Evolutionary conservation across 2,888 invertebrate species (phyloP).

Genomic region (Amiota mariae): DNA sequence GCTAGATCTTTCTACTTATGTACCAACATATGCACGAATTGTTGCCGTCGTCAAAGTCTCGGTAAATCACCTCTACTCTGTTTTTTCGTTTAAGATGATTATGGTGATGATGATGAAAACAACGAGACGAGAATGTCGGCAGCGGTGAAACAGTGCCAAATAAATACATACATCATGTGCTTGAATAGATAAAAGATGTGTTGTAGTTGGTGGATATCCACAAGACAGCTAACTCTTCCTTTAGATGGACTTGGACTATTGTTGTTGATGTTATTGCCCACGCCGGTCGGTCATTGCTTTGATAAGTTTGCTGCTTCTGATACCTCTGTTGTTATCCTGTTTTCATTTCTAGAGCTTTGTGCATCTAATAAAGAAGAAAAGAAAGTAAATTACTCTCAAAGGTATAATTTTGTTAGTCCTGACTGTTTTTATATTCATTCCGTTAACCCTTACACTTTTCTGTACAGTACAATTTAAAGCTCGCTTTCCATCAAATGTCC

Average conservation of each 20-base stretch:
- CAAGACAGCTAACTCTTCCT: neutral
- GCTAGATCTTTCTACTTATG: conserved; percentile 33
- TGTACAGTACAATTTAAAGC: too few relatives aligned
- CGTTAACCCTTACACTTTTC: too few relatives aligned
- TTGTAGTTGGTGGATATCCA: neutral
- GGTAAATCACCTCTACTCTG: conserved; percentile 60
- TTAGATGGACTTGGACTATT: conserved; percentile 1
- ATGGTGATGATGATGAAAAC: neutral
- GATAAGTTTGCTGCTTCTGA: neutral
- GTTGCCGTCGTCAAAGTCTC: conserved; percentile 61
- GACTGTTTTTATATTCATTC: conserved; percentile 37
- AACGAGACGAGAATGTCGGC: neutral
- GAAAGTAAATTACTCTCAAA: conserved; percentile 67
- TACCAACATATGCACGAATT: conserved; percentile 18
- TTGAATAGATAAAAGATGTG: conserved; percentile 21
- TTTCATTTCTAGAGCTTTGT: conserved; percentile 22
- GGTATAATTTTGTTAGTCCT: conserved; percentile 63
- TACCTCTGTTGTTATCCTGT: conserved; percentile 16
- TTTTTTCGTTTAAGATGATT: neutral
- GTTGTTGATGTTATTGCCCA: neutral
- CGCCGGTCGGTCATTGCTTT: conserved; percentile 12
- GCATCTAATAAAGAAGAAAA: conserved; percentile 62
- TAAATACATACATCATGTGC: conserved; percentile 16
- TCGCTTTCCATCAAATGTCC: too few relatives aligned
- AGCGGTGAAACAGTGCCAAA: neutral